Percentiles rank a stretch among this genome's conserved stretches.
Evolutionary conservation across 2,888 invertebrate genomes (phyloP).

Genomic region (Conus canariensis): DNA sequence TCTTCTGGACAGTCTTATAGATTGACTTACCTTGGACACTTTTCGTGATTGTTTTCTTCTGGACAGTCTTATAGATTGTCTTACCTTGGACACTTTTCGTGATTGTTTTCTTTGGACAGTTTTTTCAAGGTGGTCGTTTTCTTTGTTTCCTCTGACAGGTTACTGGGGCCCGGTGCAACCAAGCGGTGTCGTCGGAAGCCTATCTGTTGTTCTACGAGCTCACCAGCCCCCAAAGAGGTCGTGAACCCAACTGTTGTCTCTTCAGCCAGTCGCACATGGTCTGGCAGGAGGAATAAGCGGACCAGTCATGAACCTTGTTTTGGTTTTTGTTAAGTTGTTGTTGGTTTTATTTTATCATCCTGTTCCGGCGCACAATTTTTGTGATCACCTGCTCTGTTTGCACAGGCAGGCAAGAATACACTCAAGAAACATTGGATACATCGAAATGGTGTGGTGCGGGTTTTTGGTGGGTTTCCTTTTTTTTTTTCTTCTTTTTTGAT

Average conservation of each 20-base stretch:
- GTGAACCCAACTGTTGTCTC: background rate
- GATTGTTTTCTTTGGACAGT: no score
- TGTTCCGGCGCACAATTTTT: no score
- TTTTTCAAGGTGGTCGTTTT: no score
- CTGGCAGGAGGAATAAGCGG: background rate
- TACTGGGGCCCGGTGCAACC: conserved; percentile 84
- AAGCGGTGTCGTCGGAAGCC: conserved; percentile 92
- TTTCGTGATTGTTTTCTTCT: no score
- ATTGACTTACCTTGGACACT: no score
- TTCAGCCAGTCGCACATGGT: background rate
- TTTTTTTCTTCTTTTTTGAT: background rate
- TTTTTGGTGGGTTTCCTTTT: background rate
- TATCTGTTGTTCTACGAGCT: conserved; percentile 94
- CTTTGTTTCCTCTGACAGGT: conserved; percentile 82
- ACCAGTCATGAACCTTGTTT: background rate
- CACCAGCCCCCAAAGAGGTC: conserved; percentile 38
- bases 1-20: no score
- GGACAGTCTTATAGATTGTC: no score
- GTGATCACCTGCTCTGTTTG: background rate
- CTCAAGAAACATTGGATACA: background rate
- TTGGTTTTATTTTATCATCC: no score
- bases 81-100: no score
- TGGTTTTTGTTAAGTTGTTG: background rate
- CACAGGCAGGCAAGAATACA: background rate
- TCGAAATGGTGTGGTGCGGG: background rate